Base-by-base conservation (phyloP, 2,888 invertebrate species). In the Poecilus cupreus region DNA sequence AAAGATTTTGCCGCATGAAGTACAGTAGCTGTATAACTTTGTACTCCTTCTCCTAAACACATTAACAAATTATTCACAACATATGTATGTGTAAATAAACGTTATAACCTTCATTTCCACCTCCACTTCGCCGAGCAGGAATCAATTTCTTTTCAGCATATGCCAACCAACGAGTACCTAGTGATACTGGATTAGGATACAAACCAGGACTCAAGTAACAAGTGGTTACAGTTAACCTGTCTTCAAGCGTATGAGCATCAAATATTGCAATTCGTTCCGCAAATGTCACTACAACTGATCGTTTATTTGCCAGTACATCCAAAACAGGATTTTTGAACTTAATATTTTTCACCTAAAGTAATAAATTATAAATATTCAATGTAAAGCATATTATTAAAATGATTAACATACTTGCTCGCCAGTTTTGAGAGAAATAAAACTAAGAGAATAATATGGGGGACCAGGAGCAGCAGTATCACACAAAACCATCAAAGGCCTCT, bases 1-100 rank as follows among this genome's bases (percentile, higher is more conserved):
- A 98, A 91, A 18, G 96, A 96, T 90, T 98, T 98, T 16, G 98
- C 98, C 0, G 97, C 98, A 89, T 97, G 96, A 8, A 98, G 92
- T 76, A 98, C 96, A 0, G 97, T 96, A 0, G 98, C 98, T 60
- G 98, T 97, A 85, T 96, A 96, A 87, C 96, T 96, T 87, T 96
- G 94, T 11, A 95, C 94, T 11, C 96, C 96, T 88, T 96, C 96
- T 24, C 92, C 92, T 90, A 87, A 83, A 83, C 76, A 60, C 11
- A 60, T n/a, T 3, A 60, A n/a, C 20, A 11, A 60, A 60, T n/a
- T 24, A 24, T n/a, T 22, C 2, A 46, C 5, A 68, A 4, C 22
- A 32, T 37, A 37, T 43, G 2, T 32, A 32, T 32, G 5, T 1
- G 32, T n/a, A 39, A 60, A 26, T 20, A 6, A 6, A 26, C 49